Conservation (phyloP, 2,888 invertebrate genomes). For the Luffia ferchaultella region DNA sequence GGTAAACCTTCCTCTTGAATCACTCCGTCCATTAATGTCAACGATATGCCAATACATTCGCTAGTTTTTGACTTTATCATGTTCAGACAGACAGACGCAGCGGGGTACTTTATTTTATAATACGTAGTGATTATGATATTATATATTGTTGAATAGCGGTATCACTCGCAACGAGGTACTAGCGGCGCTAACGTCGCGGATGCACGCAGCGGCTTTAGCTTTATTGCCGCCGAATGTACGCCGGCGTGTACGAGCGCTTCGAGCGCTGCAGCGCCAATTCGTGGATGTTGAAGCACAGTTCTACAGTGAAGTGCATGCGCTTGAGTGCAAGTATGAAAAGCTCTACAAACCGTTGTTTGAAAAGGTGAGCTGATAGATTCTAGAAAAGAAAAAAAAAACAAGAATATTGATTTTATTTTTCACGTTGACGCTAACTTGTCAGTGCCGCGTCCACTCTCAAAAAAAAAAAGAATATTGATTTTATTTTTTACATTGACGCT, state of each 20-base stretch:
- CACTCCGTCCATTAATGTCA: no score
- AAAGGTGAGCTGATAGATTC: constrained; percentile 66
- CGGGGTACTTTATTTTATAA: no score
- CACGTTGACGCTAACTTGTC: no score
- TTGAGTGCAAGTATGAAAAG: constrained; percentile 91
- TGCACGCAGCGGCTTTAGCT: constrained; percentile 67
- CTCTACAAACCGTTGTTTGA: constrained; percentile 81
- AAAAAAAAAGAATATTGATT: no score
- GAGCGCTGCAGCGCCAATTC: constrained; percentile 85
- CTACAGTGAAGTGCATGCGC: constrained; percentile 90
- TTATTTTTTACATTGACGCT: no score
- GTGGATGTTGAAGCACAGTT: constrained; percentile 91
- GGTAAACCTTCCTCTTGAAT: no score
- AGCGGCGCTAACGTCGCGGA: constrained; percentile 65
- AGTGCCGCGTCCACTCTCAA: no score
- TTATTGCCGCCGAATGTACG: constrained; percentile 79
- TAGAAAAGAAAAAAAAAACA: background rate
- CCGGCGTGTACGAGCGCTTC: constrained; percentile 82
- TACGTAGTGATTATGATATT: no score
- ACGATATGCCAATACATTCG: no score
- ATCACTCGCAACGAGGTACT: constrained; percentile 65
- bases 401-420: no score
- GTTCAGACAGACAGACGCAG: no score
- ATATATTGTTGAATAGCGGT: constrained; percentile 18
- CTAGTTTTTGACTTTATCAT: no score